Percentiles rank a stretch among this genome's conserved stretches.
Conservation (phyloP, 2,797 vertebrate genomes). For the Falco columbarius region DNA sequence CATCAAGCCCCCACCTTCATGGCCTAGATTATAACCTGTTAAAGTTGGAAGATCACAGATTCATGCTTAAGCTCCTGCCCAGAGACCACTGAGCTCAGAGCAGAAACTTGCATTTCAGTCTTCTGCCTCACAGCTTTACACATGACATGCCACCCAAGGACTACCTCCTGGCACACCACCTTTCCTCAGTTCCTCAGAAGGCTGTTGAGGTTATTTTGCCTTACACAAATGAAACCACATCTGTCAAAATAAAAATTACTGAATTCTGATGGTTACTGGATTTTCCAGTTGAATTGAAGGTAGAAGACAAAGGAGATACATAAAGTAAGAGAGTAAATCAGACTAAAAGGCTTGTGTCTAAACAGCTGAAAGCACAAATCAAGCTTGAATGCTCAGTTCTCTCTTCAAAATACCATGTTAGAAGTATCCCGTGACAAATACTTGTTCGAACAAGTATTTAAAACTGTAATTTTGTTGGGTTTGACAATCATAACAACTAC, state of each 20-base stretch:
- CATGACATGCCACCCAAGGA: not conserved
- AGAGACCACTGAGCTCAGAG: not conserved
- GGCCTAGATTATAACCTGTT: not conserved
- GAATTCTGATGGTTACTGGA: not conserved
- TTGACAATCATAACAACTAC: not conserved
- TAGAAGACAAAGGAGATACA: not conserved
- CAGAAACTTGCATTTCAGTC: not conserved
- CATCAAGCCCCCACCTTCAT: not conserved
- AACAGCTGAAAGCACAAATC: not conserved
- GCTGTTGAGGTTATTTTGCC: not conserved
- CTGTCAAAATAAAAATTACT: not conserved
- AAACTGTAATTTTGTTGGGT: not conserved
- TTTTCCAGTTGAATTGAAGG: not conserved
- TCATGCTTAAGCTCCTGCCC: not conserved
- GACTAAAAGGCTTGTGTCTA: not conserved
- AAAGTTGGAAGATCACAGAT: not conserved
- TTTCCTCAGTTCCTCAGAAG: not conserved
- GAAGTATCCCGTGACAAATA: not conserved
- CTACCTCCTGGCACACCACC: fast-evolving
- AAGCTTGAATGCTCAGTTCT: not conserved
- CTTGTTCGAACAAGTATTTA: not conserved
- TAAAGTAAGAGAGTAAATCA: not conserved
- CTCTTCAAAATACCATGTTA: not conserved
- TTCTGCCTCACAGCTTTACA: not conserved
- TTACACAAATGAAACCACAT: not conserved